phyloP scores from a whole-genome alignment of 2,888 invertebrate genomes.

The Orgyia antiqua region DNA sequence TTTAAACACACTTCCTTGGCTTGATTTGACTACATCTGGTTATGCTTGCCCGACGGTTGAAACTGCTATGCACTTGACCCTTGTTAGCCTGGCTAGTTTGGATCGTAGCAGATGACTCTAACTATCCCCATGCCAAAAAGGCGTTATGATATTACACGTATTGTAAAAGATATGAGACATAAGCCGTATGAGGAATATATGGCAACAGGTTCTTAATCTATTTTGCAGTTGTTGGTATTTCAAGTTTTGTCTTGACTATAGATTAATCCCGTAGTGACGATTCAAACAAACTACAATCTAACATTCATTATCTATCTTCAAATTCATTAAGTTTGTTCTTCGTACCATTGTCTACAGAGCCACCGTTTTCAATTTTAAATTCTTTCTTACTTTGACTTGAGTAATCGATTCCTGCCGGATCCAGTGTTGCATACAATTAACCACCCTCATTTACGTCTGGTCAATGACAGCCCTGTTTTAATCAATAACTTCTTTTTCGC shows the following conservation, averaged over 20 bases:
- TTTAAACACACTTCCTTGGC: no score
- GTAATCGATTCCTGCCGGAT: slow-evolving; percentile 52
- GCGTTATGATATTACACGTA: no score
- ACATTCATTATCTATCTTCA: background rate
- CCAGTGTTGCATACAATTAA: slow-evolving; percentile 71
- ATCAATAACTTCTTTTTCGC: slow-evolving; percentile 78
- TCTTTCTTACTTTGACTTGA: slow-evolving; percentile 31
- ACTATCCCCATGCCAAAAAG: no score
- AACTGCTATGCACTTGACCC: no score
- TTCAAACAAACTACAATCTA: background rate
- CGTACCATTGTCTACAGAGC: slow-evolving; percentile 16
- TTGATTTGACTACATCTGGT: no score
- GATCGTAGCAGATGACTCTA: no score
- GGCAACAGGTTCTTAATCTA: slow-evolving; percentile 6
- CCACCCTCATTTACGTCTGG: slow-evolving; percentile 76
- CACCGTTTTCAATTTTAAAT: slow-evolving; percentile 35
- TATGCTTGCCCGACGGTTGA: no score
- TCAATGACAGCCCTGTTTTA: slow-evolving; percentile 76
- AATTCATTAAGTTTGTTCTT: slow-evolving; percentile 14
- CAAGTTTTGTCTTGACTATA: slow-evolving; percentile 1
- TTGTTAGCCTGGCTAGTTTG: no score
- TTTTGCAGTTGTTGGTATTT: background rate
- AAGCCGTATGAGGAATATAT: no score
- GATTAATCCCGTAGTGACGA: background rate
- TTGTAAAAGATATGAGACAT: no score